These are phyloP conservation scores for Polydrusus cervinus DNA, from an alignment of 2,888 invertebrate genomes.

Conservation along the genomic window DNA sequence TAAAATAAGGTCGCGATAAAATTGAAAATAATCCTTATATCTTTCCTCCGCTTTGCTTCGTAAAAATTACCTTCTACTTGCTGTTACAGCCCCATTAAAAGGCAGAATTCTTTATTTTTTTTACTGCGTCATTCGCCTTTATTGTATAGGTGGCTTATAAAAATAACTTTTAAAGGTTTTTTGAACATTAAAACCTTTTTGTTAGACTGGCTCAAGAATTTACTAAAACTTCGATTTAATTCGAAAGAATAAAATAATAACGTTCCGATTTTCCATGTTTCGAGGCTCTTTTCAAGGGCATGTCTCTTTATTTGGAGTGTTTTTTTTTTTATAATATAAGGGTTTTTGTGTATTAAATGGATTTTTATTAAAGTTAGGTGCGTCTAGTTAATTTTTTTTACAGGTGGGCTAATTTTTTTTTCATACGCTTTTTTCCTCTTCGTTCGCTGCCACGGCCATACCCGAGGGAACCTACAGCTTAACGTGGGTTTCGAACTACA, in stretches of 20 bases:
- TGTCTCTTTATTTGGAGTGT: not conserved
- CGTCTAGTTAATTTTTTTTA: too few species aligned
- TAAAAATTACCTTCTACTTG: not conserved
- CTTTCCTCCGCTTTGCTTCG: not conserved
- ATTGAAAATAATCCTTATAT: slow-evolving; percentile 8
- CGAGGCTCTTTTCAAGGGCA: not conserved
- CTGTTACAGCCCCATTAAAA: slow-evolving; percentile 18
- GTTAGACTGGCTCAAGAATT: slow-evolving; percentile 1
- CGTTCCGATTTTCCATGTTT: slow-evolving; percentile 1
- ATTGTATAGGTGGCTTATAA: slow-evolving; percentile 31
- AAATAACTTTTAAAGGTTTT: slow-evolving; percentile 35
- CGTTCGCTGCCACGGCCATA: too few species aligned
- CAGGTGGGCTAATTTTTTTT: too few species aligned
- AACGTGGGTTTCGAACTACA: too few species aligned
- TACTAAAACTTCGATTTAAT: slow-evolving; percentile 2
- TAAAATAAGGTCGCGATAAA: not conserved
- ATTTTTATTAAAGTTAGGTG: not conserved
- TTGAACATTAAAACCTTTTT: slow-evolving; percentile 28
- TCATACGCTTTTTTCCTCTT: too few species aligned
- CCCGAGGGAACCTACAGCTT: too few species aligned
- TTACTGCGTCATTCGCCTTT: slow-evolving; percentile 16
- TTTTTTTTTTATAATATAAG: not conserved
- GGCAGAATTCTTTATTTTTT: slow-evolving; percentile 21
- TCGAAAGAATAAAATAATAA: slow-evolving; percentile 12
- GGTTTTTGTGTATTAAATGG: not conserved